Conservation (phyloP, 2,113 vertebrate species). For the Suncus etruscus region DNA sequence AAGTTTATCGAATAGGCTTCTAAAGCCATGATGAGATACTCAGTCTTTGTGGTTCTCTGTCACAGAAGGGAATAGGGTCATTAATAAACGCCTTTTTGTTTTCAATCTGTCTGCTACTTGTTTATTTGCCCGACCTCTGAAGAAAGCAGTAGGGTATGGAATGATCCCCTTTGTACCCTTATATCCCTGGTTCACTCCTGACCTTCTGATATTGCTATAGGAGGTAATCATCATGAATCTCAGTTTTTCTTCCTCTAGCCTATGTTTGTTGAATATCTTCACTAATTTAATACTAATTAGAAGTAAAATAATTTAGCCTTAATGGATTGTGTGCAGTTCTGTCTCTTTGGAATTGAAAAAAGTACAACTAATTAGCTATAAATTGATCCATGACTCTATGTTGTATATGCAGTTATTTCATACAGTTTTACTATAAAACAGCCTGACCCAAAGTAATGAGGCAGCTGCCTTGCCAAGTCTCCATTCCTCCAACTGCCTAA, state of each 20-base stretch:
- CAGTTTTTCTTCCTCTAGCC: background rate
- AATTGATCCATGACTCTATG: background rate
- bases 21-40: too few species aligned
- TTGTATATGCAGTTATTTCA: background rate
- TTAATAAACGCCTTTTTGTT: too few species aligned
- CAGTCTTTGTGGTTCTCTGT: too few species aligned
- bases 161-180: too few species aligned
- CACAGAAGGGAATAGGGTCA: too few species aligned
- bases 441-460: too few species aligned
- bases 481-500: background rate
- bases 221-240: background rate
- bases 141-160: too few species aligned
- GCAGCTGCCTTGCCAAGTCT: background rate
- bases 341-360: background rate
- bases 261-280: background rate
- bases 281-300: background rate
- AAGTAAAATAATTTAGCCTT: background rate
- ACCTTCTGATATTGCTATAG: too few species aligned
- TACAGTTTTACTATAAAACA: background rate
- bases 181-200: too few species aligned
- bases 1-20: too few species aligned
- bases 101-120: too few species aligned
- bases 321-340: background rate
- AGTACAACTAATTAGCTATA: background rate
- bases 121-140: too few species aligned